These are phyloP conservation scores for Ichneumoninae sp. DNA, from an alignment of 2,888 invertebrate species.

Conservation along the genomic window DNA sequence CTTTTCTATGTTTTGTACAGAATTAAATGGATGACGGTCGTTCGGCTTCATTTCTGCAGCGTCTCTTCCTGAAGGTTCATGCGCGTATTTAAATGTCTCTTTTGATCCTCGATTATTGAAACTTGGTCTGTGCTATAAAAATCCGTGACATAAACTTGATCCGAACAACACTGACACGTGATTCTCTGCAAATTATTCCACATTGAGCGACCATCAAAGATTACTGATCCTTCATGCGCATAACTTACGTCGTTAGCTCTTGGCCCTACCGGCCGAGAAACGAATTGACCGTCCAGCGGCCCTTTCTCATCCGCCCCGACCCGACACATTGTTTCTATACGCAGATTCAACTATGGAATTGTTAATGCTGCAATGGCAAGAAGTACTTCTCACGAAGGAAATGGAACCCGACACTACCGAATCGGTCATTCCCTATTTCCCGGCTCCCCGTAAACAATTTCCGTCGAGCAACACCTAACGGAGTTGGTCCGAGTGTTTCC, in stretches of 20 bases:
- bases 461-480: slow-evolving; percentile 4
- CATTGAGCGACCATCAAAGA: neutral
- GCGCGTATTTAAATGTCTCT: neutral
- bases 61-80: neutral
- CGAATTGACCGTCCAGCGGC: neutral
- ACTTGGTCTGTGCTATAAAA: neutral
- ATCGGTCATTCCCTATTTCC: neutral
- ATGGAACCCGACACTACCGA: neutral
- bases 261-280: too few relatives aligned
- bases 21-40: slow-evolving; percentile 9
- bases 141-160: neutral
- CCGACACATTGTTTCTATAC: slow-evolving; percentile 42
- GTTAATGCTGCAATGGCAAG: slow-evolving; percentile 33
- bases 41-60: neutral
- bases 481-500: slow-evolving; percentile 3
- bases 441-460: slow-evolving; percentile 12
- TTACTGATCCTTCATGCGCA: neutral
- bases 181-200: neutral
- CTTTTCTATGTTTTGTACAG: neutral
- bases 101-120: neutral
- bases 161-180: neutral
- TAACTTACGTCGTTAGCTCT: too few relatives aligned
- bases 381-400: slow-evolving; percentile 10
- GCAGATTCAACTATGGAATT: slow-evolving; percentile 39
- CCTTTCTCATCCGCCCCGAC: neutral